A percentile compares a stretch with the other conserved stretches of the same genome.
Evolutionary conservation across 2,113 vertebrate genomes (phyloP).

Genomic region (Lophotis ruficrista): DNA sequence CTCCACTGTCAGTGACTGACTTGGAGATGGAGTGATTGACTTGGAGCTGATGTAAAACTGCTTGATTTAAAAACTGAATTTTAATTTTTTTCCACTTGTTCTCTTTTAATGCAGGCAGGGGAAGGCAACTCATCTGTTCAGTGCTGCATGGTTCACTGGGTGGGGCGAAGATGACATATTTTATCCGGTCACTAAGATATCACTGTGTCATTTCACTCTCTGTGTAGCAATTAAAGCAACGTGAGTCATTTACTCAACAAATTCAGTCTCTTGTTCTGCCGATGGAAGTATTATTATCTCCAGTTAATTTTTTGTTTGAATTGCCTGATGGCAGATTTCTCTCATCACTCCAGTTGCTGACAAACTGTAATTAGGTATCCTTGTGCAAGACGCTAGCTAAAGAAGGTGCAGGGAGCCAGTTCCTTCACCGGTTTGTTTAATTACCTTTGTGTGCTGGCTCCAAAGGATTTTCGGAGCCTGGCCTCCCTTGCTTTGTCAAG

Average conservation of each 20-base stretch:
- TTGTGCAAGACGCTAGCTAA: not conserved
- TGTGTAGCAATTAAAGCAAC: constrained; percentile 34
- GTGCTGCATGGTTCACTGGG: not conserved
- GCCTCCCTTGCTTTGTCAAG: constrained; percentile 3
- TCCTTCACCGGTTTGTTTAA: not conserved
- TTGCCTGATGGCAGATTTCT: constrained; percentile 34
- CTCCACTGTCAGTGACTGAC: not conserved
- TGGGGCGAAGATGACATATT: constrained; percentile 11
- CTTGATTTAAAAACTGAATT: not conserved
- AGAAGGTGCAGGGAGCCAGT: not conserved
- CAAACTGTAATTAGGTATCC: constrained; percentile 24
- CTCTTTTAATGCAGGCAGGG: not conserved
- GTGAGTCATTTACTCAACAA: constrained; percentile 6
- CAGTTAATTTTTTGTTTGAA: constrained; percentile 25
- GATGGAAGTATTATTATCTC: not conserved
- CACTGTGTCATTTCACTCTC: not conserved
- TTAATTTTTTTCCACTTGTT: not conserved
- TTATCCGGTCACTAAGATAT: constrained; percentile 4
- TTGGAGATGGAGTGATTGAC: not conserved
- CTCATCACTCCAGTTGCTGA: not conserved
- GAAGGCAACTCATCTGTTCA: not conserved
- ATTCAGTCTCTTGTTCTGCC: constrained; percentile 35
- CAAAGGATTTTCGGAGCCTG: constrained; percentile 8
- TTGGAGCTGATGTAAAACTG: not conserved
- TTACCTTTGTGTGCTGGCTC: constrained; percentile 26